Conservation (phyloP, 30 jellyfish, hydroid and myxozoan species). For the Aurelia aurita complex sp. Pacific region DNA sequence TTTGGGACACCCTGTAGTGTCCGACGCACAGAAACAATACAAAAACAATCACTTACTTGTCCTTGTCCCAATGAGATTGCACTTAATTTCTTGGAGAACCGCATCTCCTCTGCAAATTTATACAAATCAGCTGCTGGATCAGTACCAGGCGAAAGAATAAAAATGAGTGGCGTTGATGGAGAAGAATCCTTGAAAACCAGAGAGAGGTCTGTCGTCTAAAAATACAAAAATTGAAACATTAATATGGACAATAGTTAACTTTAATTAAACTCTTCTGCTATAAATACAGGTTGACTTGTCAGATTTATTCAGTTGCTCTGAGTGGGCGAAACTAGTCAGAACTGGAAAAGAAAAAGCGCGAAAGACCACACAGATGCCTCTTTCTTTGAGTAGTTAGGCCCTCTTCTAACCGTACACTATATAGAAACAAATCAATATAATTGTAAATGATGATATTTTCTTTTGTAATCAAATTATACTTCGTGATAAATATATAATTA, state of each 20-base stretch:
- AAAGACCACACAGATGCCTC: too few species aligned
- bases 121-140: constrained; percentile 96
- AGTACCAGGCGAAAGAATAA: constrained; percentile 94
- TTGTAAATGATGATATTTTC: too few species aligned
- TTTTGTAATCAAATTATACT: too few species aligned
- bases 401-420: neutral
- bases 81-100: constrained; percentile 81
- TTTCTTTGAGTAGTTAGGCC: too few species aligned
- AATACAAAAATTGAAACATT: neutral
- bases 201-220: constrained; percentile 84
- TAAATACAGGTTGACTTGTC: too few species aligned
- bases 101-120: constrained; percentile 97
- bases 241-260: neutral
- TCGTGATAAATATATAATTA: too few species aligned
- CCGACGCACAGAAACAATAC: neutral
- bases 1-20: too few species aligned
- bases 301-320: too few species aligned
- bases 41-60: constrained; percentile 46
- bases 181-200: constrained; percentile 94
- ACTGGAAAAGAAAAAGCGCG: too few species aligned
- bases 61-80: constrained; percentile 98
- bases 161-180: constrained; percentile 87
- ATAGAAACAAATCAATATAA: too few species aligned
- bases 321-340: too few species aligned
- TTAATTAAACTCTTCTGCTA: too few species aligned